Evolutionary conservation across 2,797 vertebrate genomes (phyloP).

Genomic region (Poecilia velifera): DNA sequence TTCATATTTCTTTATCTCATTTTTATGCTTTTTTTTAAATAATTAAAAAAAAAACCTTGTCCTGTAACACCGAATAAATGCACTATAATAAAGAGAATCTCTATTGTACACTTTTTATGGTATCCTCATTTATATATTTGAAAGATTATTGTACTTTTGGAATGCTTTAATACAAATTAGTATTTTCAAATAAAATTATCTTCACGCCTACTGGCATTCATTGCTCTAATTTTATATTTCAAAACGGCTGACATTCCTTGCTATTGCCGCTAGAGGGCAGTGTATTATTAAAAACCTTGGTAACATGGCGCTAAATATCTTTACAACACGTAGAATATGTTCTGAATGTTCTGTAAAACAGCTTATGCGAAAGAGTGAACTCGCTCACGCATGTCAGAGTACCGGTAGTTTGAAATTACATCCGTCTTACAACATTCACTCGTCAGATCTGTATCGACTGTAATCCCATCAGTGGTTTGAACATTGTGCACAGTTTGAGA

Average conservation of each 20-base stretch:
- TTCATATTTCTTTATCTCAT: slow-evolving; percentile 66
- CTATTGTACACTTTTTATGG: slow-evolving; percentile 68
- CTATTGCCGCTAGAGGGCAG: slow-evolving; percentile 36
- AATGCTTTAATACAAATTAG: neutral
- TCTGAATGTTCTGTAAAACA: neutral
- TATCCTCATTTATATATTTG: neutral
- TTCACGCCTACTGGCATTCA: neutral
- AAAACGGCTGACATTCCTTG: neutral
- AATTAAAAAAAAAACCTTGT: slow-evolving; percentile 58
- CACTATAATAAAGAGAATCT: slow-evolving; percentile 87
- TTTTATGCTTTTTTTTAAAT: slow-evolving; percentile 57
- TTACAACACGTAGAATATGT: neutral
- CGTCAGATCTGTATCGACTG: neutral
- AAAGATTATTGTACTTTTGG: neutral
- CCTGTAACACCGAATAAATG: slow-evolving; percentile 84
- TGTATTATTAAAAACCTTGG: neutral
- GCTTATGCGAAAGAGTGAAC: neutral
- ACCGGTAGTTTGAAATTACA: neutral
- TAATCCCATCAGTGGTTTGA: neutral
- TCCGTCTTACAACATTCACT: neutral
- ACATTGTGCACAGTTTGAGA: neutral
- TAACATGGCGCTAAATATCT: neutral
- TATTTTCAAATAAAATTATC: neutral
- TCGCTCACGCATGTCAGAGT: neutral
- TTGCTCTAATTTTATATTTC: neutral